Base-by-base conservation (phyloP, 1,140 invertebrate genomes). In the Drosophila ficusphila region DNA sequence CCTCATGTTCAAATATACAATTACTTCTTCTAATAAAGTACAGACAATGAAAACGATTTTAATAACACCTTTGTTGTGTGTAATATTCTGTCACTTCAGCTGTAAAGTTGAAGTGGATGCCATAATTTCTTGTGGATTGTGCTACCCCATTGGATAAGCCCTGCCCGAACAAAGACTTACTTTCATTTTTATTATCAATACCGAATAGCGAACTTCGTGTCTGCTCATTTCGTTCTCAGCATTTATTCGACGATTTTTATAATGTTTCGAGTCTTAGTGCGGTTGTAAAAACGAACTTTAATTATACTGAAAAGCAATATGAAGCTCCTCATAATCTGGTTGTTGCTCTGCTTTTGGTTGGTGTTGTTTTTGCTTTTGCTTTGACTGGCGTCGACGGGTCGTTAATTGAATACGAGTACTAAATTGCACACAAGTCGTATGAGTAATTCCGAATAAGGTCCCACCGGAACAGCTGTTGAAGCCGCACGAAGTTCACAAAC, bases 381-480 rank as follows among this genome's bases (percentile, higher is more conserved):
- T 34, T 6, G 25, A 9, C 25, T 65, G 60, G 44, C 60, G 44
- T 65, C 60, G 36, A 16, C 27, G 62, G 36, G 60, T 67, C 60
- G 62, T 67, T 67, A 65, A 67, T 67, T 67, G 36, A 67, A 67
- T 51, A 14, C 62, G 62, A 67, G 62, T 67, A 67, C 62, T 65
- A 67, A 67, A 65, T 41, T 51, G 62, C 44, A 38, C 27, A 67
- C 60, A 51, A 31, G 42, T 19, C 60, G 62, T 27, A 67, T 65
- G 44, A 67, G 62, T 65, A 51, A 67, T 38, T 16, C 16, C 44
- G 19, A 9, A 67, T 14, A 7, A 33, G 18, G n/a, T 48, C 36
- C 3, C 16, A 27, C n/a, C 19, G 23, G 19, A 51, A 33, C 62
- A 67, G 62, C 62, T 67, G 62, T 29, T 41, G 33, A 14, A 46